These are phyloP conservation scores for Phlogophora meticulosa DNA, from an alignment of 2,888 invertebrate species.

Conservation along the genomic window DNA sequence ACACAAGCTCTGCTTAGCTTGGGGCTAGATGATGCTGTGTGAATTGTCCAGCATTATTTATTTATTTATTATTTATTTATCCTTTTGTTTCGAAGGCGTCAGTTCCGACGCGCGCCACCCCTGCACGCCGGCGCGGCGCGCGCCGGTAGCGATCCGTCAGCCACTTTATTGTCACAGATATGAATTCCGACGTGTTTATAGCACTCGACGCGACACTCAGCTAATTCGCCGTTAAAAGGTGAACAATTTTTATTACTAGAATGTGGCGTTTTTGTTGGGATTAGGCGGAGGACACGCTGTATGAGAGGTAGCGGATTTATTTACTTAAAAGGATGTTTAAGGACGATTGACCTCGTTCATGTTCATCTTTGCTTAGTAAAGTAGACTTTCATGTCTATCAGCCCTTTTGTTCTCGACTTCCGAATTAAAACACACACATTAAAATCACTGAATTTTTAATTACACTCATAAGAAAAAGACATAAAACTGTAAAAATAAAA, in stretches of 20 bases:
- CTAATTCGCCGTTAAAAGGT: conserved; percentile 71
- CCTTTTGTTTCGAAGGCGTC: too few relatives aligned
- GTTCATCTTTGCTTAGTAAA: too few relatives aligned
- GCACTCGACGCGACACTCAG: conserved; percentile 68
- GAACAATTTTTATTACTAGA: conserved; percentile 67
- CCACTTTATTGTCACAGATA: conserved; percentile 81
- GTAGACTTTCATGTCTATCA: too few relatives aligned
- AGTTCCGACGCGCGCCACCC: conserved; percentile 25
- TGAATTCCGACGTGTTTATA: conserved; percentile 79
- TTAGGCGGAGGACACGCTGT: conserved; percentile 16
- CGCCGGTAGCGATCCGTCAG: conserved; percentile 86
- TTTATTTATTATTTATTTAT: too few relatives aligned
- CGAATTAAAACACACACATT: too few relatives aligned
- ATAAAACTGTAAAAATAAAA: too few relatives aligned
- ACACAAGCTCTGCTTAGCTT: too few relatives aligned
- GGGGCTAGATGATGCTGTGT: too few relatives aligned
- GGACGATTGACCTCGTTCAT: neutral
- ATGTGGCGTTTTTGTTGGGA: conserved; percentile 34
- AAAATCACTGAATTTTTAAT: too few relatives aligned
- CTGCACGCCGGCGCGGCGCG: conserved; percentile 19
- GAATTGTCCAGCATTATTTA: too few relatives aligned
- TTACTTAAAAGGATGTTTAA: neutral
- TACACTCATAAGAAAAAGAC: neutral
- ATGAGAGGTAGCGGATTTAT: conserved; percentile 6
- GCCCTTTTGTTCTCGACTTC: too few relatives aligned